Conservation (phyloP, 2,888 invertebrate genomes). For the Bugulina stolonifera region DNA sequence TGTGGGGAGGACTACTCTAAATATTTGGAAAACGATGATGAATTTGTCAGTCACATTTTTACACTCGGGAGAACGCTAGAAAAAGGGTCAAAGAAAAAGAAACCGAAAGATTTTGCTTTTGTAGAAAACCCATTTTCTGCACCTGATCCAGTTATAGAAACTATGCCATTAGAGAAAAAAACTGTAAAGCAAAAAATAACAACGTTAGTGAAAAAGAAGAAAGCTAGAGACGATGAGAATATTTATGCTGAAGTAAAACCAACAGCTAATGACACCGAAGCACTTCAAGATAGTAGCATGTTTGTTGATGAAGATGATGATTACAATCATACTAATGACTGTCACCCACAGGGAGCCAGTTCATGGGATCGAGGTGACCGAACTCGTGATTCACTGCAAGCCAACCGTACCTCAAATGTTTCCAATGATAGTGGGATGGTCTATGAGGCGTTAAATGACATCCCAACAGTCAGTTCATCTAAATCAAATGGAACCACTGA, state of each 20-base stretch:
- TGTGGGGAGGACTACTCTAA: conserved; percentile 10
- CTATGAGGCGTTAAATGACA: not conserved
- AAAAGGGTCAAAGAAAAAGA: not conserved
- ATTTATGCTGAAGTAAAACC: not conserved
- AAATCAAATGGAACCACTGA: not conserved
- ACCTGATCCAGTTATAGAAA: conserved; percentile 14
- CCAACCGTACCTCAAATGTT: no score
- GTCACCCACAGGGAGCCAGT: not conserved
- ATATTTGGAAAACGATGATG: conserved; percentile 23
- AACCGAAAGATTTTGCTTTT: conserved; percentile 25
- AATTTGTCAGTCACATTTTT: conserved; percentile 24
- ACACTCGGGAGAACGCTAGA: conserved; percentile 22
- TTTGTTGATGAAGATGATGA: conserved; percentile 1
- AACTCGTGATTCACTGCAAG: not conserved
- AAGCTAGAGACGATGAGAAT: conserved; percentile 6
- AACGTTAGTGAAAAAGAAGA: conserved; percentile 21
- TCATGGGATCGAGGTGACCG: not conserved
- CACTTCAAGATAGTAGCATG: no score
- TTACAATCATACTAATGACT: not conserved
- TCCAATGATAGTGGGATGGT: not conserved
- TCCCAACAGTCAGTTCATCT: not conserved
- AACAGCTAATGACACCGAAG: not conserved
- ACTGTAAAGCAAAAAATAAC: conserved; percentile 26
- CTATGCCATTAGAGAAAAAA: conserved; percentile 24
- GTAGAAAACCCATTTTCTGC: conserved; percentile 23